These are phyloP conservation scores for Felis chaus DNA, from an alignment of 2,113 vertebrate species.

Conservation along the genomic window DNA sequence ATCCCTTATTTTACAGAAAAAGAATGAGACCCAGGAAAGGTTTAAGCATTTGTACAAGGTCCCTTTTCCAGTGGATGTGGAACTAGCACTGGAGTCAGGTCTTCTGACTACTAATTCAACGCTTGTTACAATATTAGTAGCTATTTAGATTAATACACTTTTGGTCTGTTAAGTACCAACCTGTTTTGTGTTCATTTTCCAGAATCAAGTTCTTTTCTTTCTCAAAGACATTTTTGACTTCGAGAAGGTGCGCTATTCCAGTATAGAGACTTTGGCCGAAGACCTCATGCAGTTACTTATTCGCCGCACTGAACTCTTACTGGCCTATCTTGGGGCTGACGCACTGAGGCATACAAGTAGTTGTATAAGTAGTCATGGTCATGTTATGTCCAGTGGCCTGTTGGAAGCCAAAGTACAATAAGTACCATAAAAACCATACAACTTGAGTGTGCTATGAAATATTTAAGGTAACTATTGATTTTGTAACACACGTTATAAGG, in stretches of 20 bases:
- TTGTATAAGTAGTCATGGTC: slow-evolving; percentile 77
- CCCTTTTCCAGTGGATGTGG: not conserved
- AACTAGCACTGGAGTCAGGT: not conserved
- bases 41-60: not conserved
- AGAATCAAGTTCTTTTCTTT: slow-evolving; percentile 97
- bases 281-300: slow-evolving; percentile 92
- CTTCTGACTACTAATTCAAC: not conserved
- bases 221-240: slow-evolving; percentile 98
- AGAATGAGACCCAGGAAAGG: not conserved
- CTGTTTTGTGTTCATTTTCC: not conserved
- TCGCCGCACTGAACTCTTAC: slow-evolving; percentile 90
- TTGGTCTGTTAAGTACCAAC: not conserved
- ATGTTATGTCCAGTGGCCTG: slow-evolving; percentile 77
- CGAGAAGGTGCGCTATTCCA: slow-evolving; percentile 95
- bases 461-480: not conserved
- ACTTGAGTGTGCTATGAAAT: not conserved
- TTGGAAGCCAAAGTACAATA: slow-evolving; percentile 87
- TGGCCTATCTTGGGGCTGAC: slow-evolving; percentile 89
- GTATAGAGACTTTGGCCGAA: slow-evolving; percentile 90
- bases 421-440: not conserved
- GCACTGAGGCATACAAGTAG: slow-evolving; percentile 75
- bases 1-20: not conserved
- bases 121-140: not conserved
- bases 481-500: slow-evolving; percentile 30
- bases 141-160: not conserved